phyloP scores from a whole-genome alignment of 1,140 invertebrate genomes.

The Lasioglossum albipes region DNA sequence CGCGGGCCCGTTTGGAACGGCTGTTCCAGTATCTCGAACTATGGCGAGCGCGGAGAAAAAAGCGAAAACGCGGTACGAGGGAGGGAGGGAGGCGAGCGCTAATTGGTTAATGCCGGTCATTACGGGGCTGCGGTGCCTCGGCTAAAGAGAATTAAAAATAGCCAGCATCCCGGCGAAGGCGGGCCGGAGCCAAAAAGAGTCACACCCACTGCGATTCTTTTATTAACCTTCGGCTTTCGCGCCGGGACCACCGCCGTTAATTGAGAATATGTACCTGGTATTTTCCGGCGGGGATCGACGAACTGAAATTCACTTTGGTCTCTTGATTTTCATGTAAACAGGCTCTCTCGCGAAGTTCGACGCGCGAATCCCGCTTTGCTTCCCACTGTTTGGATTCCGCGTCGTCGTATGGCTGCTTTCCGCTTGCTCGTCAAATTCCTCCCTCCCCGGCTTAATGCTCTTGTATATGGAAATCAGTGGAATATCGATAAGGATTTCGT shows the following conservation, averaged over 20 bases:
- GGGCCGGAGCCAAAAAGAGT: neutral
- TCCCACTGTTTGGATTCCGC: conserved; percentile 15
- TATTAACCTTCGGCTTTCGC: conserved; percentile 30
- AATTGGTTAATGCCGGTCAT: conserved; percentile 69
- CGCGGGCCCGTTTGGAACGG: conserved; percentile 43
- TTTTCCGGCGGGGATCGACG: conserved; percentile 8
- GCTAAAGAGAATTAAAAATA: conserved; percentile 69
- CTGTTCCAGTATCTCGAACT: conserved; percentile 39
- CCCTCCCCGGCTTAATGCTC: neutral
- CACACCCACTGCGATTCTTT: conserved; percentile 25
- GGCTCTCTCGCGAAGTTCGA: conserved; percentile 6
- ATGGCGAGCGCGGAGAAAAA: neutral
- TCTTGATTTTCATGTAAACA: conserved; percentile 19
- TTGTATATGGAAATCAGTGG: conserved; percentile 27
- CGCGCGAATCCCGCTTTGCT: conserved; percentile 1
- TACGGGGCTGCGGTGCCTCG: conserved; percentile 20
- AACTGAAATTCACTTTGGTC: conserved; percentile 11
- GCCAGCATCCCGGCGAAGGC: neutral
- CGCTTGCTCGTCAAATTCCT: conserved; percentile 9
- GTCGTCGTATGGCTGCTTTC: neutral
- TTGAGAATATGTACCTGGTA: conserved; percentile 5
- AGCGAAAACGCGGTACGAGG: neutral
- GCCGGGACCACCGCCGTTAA: neutral
- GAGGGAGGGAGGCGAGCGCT: conserved; percentile 36
- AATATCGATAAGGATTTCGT: conserved; percentile 21